A percentile compares a stretch with the other conserved stretches of the same genome.
phyloP scores from a whole-genome alignment of 2,797 vertebrate genomes.

The Tadarida brasiliensis region DNA sequence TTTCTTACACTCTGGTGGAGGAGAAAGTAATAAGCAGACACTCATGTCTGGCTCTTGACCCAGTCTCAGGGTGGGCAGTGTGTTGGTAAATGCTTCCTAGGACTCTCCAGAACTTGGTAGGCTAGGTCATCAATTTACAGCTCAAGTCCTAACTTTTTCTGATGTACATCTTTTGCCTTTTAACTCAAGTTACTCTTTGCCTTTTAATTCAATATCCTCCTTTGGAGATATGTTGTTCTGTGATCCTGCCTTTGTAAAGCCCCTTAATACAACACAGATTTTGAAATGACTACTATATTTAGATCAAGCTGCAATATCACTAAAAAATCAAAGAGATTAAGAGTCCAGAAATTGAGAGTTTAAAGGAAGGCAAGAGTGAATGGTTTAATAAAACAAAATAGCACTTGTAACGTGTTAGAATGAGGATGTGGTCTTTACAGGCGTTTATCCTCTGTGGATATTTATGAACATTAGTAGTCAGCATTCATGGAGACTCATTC shows the following conservation, averaged over 20 bases:
- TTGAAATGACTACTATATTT: neutral
- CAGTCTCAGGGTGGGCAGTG: neutral
- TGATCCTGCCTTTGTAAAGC: neutral
- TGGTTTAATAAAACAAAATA: neutral
- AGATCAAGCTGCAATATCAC: neutral
- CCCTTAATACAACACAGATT: neutral
- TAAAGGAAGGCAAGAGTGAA: slow-evolving; percentile 3
- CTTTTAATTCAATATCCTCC: neutral
- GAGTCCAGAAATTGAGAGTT: neutral
- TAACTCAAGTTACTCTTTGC: neutral
- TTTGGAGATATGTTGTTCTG: neutral
- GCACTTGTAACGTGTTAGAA: neutral
- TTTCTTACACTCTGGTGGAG: neutral
- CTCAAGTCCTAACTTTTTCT: neutral
- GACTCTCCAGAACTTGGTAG: neutral
- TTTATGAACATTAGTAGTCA: neutral
- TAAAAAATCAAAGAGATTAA: neutral
- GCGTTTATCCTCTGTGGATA: neutral
- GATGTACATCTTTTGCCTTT: neutral
- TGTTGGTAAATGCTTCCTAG: neutral
- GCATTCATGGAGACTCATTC: neutral
- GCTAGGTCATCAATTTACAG: neutral
- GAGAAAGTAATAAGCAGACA: neutral
- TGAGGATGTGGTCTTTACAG: neutral
- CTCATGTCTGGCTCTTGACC: neutral